Base-by-base conservation (phyloP, 2,797 vertebrate genomes). In the Sebastes oblongus region DNA sequence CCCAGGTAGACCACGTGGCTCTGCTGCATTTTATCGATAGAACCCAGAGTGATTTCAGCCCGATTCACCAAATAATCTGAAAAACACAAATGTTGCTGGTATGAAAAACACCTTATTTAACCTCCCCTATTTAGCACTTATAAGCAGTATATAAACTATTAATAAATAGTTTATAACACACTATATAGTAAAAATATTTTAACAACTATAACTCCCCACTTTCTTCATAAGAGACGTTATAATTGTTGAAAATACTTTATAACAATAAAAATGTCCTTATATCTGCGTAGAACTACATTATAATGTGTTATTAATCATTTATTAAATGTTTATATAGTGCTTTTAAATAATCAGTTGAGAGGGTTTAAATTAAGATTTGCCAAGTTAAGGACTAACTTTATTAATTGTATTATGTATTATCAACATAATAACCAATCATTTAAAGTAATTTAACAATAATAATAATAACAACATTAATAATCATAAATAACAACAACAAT, bases 1-100 rank as follows among this genome's bases (percentile, higher is more conserved):
- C 90, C 88, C 72, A 95, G 27, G 59, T 95, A 96, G 11, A 74
- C 74, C 8, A 80, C 0, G 66, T 95, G 95, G 52, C 91, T 96
- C 88, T 95, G 94, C 85, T 93, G 96, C 89, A 99, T 96, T 81
- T 95, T 96, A 86, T 97, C 96, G 0, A 96, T 88, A 0, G 97
- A 97, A 22, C 90, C 88, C 4, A 96, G 92, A 9, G 97, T 96
- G 11, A 95, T 94, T 81, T 94, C 94, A 0, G 96, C 94, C 67
- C 96, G 95, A 84, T 97, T 97, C 59, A 99, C 94, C 87, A 99
- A 94, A 92, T 98, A 98, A 88, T 99, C 98, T 99, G 94, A 78
- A 86, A 67, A 65, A 25, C 9, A 86, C 7, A n/a, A 52, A 4
- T 34, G 0, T 34, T 34, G 32, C 3, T 34, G 9, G 4, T 7